phyloP scores from a whole-genome alignment of 2,888 invertebrate genomes.

The Tridacna crocea region DNA sequence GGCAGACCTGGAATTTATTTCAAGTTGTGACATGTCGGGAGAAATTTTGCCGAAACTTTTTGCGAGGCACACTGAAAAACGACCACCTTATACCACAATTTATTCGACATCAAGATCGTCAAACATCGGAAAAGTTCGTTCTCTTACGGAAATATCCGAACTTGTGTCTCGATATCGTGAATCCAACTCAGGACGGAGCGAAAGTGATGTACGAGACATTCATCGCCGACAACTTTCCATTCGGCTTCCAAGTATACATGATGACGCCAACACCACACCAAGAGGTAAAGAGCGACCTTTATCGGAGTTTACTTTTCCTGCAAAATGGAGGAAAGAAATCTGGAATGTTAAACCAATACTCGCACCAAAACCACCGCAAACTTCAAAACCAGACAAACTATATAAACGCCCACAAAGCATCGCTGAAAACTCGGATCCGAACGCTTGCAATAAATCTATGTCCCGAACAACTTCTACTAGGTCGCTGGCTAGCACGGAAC shows the following conservation, averaged over 20 bases:
- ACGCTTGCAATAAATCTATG: not conserved
- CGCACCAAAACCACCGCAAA: constrained; percentile 16
- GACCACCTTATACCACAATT: no score
- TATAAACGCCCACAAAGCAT: not conserved
- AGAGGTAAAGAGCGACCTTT: constrained; percentile 42
- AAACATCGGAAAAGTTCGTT: not conserved
- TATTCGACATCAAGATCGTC: not conserved
- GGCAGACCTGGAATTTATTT: constrained; percentile 31
- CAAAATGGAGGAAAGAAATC: constrained; percentile 36
- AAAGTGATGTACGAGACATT: not conserved
- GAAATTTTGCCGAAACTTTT: constrained; percentile 44
- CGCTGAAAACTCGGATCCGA: not conserved
- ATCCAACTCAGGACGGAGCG: constrained; percentile 6
- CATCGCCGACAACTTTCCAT: constrained; percentile 15
- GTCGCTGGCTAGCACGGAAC: constrained; percentile 6
- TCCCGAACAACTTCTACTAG: constrained; percentile 16
- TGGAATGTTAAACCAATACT: constrained; percentile 52
- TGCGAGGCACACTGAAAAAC: not conserved
- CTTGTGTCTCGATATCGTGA: constrained; percentile 9
- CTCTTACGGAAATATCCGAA: constrained; percentile 36
- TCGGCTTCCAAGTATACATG: constrained; percentile 21
- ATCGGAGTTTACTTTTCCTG: constrained; percentile 47
- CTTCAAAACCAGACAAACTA: constrained; percentile 4
- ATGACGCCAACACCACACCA: not conserved
- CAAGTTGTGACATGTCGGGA: not conserved